A percentile compares a stretch with the other conserved stretches of the same genome.
Evolutionary conservation across 2,888 invertebrate species (phyloP).

Genomic region (Endotricha flammealis): DNA sequence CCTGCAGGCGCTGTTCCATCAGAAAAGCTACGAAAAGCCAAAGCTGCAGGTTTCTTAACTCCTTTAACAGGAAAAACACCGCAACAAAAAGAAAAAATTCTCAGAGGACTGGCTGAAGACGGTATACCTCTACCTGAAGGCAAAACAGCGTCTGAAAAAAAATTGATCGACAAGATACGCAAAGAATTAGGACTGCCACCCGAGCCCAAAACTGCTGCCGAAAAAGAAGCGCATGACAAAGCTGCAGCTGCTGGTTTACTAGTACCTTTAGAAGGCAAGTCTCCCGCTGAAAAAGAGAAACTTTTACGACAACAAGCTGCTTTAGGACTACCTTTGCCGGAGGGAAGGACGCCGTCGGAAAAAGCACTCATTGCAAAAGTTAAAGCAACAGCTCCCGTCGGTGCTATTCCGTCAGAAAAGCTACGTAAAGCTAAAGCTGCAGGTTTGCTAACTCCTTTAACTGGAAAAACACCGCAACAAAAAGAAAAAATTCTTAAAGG

Average conservation of each 20-base stretch:
- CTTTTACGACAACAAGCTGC: conserved; percentile 3
- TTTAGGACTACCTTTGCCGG: conserved; percentile 12
- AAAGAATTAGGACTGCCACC: conserved; percentile 4
- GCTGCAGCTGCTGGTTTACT: conserved; percentile 10
- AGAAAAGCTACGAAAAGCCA: background rate
- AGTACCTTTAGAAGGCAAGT: conserved; percentile 17
- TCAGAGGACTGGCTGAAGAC: conserved; percentile 22
- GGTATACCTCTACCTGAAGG: conserved; percentile 28
- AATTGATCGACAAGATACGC: conserved; percentile 11
- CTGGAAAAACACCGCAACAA: conserved; percentile 11
- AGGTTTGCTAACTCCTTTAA: conserved; percentile 6
- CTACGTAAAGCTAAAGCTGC: conserved; percentile 5
- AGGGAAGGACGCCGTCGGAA: conserved; percentile 24
- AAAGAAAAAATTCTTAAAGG: conserved; percentile 15
- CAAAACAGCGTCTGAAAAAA: conserved; percentile 18
- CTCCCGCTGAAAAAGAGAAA: conserved; percentile 14
- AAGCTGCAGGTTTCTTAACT: conserved; percentile 19
- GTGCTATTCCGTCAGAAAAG: conserved; percentile 5
- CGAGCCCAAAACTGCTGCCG: background rate
- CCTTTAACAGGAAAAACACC: conserved; percentile 31
- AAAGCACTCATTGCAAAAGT: conserved; percentile 24
- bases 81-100: conserved; percentile 31
- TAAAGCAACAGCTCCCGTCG: conserved; percentile 4
- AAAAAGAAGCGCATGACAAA: background rate
- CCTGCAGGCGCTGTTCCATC: background rate